phyloP scores from a whole-genome alignment of 2,888 invertebrate genomes.

The Pollenia labialis region DNA sequence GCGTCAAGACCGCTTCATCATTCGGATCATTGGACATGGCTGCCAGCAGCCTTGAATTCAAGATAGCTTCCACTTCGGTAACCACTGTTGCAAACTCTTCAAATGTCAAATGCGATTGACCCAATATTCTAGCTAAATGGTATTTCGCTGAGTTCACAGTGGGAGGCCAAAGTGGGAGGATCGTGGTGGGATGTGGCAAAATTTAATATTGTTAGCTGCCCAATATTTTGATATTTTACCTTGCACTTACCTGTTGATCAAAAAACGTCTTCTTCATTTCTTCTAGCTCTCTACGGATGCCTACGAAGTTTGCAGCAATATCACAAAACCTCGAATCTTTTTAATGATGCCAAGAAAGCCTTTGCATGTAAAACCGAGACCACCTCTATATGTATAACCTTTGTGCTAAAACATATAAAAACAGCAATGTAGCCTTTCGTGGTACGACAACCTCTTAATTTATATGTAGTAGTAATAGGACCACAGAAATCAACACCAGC shows the following conservation, averaged over 20 bases:
- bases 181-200: slow-evolving; percentile 6
- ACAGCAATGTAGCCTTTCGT: slow-evolving; percentile 52
- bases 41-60: too few species aligned
- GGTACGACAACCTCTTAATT: slow-evolving; percentile 19
- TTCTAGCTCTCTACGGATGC: slow-evolving; percentile 59
- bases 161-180: slow-evolving; percentile 23
- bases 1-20: too few species aligned
- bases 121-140: too few species aligned
- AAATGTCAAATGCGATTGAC: too few species aligned
- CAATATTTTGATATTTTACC: slow-evolving; percentile 2
- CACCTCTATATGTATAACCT: slow-evolving; percentile 55
- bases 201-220: not conserved
- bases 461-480: slow-evolving; percentile 32
- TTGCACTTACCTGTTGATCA: slow-evolving; percentile 20
- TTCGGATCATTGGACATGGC: too few species aligned
- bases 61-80: too few species aligned
- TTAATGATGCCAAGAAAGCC: slow-evolving; percentile 64
- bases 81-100: too few species aligned
- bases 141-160: too few species aligned
- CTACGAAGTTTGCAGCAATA: slow-evolving; percentile 71
- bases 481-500: slow-evolving; percentile 61
- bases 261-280: slow-evolving; percentile 7
- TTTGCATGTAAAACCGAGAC: slow-evolving; percentile 66
- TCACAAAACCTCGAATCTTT: slow-evolving; percentile 70
- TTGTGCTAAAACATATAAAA: slow-evolving; percentile 43